phyloP scores from a whole-genome alignment of 23 tunicate species.

The Phallusia fumigata region DNA sequence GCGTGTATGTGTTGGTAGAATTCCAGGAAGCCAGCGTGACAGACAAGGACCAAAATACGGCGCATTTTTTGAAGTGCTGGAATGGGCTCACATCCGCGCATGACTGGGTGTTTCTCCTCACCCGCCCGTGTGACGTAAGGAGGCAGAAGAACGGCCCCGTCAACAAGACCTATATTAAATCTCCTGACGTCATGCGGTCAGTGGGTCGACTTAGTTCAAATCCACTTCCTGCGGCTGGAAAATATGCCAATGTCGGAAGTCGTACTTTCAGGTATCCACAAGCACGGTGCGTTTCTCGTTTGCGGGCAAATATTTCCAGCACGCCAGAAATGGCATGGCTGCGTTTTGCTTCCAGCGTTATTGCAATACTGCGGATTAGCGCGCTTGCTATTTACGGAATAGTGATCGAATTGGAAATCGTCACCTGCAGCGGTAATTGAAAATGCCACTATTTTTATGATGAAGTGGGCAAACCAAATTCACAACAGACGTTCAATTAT shows the following conservation, averaged over 20 bases:
- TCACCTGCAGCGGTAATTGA: too few species aligned
- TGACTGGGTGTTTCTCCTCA: not conserved
- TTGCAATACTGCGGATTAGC: too few species aligned
- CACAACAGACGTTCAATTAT: too few species aligned
- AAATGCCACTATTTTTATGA: too few species aligned
- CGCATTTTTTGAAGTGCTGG: not conserved
- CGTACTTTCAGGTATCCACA: not conserved
- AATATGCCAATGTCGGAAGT: not conserved
- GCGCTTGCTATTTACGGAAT: too few species aligned
- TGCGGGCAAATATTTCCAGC: too few species aligned
- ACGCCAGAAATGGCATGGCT: too few species aligned
- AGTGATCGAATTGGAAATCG: too few species aligned
- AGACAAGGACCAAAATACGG: not conserved
- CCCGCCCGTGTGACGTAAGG: not conserved
- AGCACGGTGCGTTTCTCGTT: not conserved
- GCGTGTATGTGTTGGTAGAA: not conserved
- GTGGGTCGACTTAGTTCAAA: slow-evolving; percentile 2
- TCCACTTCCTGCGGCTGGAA: slow-evolving; percentile 13
- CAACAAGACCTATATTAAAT: not conserved
- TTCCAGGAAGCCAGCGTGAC: slow-evolving; percentile 1
- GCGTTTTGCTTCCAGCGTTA: too few species aligned
- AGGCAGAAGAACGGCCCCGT: not conserved
- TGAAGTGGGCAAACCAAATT: too few species aligned
- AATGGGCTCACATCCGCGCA: not conserved
- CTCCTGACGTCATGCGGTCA: not conserved